Evolutionary conservation across 92 coral and sea anemone genomes (phyloP).

Genomic region (Epizoanthus rinbou): DNA sequence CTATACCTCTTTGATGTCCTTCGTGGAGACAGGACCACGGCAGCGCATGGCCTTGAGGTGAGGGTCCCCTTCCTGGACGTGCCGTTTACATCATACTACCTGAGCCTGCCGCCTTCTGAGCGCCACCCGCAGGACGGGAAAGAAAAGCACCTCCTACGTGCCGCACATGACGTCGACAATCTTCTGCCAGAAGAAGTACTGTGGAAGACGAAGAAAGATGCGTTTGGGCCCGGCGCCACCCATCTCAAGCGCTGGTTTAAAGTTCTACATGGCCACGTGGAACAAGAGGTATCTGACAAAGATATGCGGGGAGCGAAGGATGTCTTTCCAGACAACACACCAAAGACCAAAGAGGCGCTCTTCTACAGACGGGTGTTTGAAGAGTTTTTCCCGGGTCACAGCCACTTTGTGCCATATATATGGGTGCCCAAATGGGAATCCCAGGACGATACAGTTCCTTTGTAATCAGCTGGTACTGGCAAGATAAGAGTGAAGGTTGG

Average conservation of each 20-base stretch:
- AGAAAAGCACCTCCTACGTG: constrained; percentile 69
- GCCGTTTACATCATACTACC: constrained; percentile 55
- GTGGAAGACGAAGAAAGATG: constrained; percentile 73
- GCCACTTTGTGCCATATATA: constrained; percentile 61
- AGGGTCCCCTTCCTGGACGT: constrained; percentile 59
- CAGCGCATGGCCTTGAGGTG: constrained; percentile 59
- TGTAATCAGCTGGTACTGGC: not conserved
- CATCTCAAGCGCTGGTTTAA: constrained; percentile 61
- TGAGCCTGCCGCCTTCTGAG: constrained; percentile 51
- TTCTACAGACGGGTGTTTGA: constrained; percentile 68
- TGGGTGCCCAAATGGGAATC: constrained; percentile 63
- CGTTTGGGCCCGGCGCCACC: constrained; percentile 58
- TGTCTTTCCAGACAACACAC: constrained; percentile 60
- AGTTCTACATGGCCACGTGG: constrained; percentile 52
- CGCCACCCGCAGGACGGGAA: constrained; percentile 56
- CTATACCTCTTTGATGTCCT: constrained; percentile 56
- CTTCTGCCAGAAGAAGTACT: constrained; percentile 61
- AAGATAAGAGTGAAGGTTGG: no score
- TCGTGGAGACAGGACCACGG: constrained; percentile 60
- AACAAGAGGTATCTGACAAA: constrained; percentile 54
- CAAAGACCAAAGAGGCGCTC: constrained; percentile 68
- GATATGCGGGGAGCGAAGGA: constrained; percentile 60
- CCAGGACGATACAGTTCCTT: constrained; percentile 17
- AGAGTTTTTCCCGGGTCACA: constrained; percentile 59
- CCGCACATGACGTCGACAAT: constrained; percentile 57